Evolutionary conservation across 2,888 invertebrate genomes (phyloP), one percentile per base, ranked within the genome.

Genomic region (Campaea margaritaria): DNA sequence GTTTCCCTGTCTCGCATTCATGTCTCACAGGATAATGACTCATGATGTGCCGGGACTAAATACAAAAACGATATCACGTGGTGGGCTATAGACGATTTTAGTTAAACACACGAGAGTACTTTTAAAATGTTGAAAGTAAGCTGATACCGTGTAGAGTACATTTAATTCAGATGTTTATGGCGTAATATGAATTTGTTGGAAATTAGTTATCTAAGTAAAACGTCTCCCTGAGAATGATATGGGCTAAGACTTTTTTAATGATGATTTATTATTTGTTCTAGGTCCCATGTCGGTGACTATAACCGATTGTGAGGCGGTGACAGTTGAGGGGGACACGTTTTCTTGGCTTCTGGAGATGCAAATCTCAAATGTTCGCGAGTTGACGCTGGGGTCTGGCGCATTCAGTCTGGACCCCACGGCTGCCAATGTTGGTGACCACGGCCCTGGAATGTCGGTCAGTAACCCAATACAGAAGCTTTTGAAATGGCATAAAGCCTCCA

Each of bases 261-360:
- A 10, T 12, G 1, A 1, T 36, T n/a, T 36, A n/a, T 36, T n/a
- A n/a, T 36, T 12, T 7, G 62, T 87, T 90, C 49, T 89, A 94
- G 95, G 95, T 58, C 94, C 95, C 36, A 86, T 96, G 54, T 93
- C 94, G 55, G 94, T 94, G 36, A 91, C 93, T 62, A 94, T 96
- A 73, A 87, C 88, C 50, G 86, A 93, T 62, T 94, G 94, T 75
- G 86, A 88, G 57, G 86, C 89, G 71, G 94, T 95, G 12, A 88
- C 93, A 15, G 88, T 96, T 63, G 94, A 94, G 72, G 93, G 93
- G 15, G 91, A 93, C 46, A 94, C 95, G 0, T 96, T 96, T 75
- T 94, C 95, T 36, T 94, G 95, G 93, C 89, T 96, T 31, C 88
- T 94, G 46, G 92, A 93, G 61, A 93, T 95, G 78, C 91, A 85